Evolutionary conservation across 2,113 vertebrate species (phyloP), one percentile per base, ranked within the genome.

Genomic region (Leuciscus idus): DNA sequence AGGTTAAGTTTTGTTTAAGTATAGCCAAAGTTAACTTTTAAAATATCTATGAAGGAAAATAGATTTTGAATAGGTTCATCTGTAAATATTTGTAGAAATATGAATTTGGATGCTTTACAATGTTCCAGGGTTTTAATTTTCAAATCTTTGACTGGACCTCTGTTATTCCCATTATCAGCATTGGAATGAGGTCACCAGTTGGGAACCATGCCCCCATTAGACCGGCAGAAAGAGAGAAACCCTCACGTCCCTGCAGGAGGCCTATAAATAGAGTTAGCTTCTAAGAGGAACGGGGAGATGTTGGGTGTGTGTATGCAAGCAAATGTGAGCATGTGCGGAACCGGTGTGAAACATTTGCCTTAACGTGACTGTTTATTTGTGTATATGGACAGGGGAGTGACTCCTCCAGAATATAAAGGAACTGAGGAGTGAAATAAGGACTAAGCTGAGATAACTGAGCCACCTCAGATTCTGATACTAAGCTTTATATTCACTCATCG

Each of bases 201-300:
- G 46, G 64, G 28, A 52, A 6, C 43, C 70, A n/a, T 78, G 72
- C 36, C 84, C 46, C 55, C 72, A 64, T 72, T 83, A 81, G 83
- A 84, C 48, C 10, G 4, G 23, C 72, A 33, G 86, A 86, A 86
- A 55, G 33, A 84, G 81, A 86, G 78, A 85, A 87, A 84, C 57
- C 79, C 91, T 88, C 91, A 92, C 88, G 88, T 91, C 30, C 84
- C 87, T 90, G 66, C 30, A 88, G 89, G 77, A 89, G 90, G 83
- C 66, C 92, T 95, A 95, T 94, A 93, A 94, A 94, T 95, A 95
- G 94, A 62, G 43, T 64, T 87, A 48, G 66, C 76, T 87, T 82
- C 62, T 23, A 87, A 81, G 88, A 89, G 86, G 86, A 86, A 89
- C 76, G 83, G 87, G 43, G 39, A 78, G 80, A 36, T 19, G 5